Conservation (phyloP, 2,113 vertebrate genomes). For the Cranoglanis bouderius region DNA sequence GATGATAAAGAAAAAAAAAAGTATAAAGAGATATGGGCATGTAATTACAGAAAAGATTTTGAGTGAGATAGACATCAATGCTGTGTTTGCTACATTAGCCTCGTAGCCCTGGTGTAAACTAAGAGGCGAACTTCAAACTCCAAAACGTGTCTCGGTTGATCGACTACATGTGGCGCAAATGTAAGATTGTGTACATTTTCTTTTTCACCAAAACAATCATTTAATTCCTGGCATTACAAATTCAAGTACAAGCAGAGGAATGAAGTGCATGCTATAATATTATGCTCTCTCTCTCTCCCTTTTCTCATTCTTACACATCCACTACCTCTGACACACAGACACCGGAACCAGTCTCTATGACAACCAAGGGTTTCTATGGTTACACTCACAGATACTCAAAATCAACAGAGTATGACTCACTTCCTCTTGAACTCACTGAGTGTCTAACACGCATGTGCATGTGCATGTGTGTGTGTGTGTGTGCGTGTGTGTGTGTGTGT, state of each 20-base stretch:
- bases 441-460: neutral
- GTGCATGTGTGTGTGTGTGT: neutral
- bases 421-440: constrained; percentile 69
- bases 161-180: neutral
- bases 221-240: neutral
- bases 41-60: neutral
- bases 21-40: neutral
- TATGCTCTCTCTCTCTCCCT: neutral
- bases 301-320: neutral
- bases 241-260: neutral
- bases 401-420: constrained; percentile 74
- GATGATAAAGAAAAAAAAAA: neutral
- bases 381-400: constrained; percentile 65
- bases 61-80: neutral
- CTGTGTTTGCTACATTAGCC: neutral
- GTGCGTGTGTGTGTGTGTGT: neutral
- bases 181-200: neutral
- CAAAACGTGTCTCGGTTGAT: neutral
- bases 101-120: neutral
- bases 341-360: constrained; percentile 72
- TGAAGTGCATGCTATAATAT: neutral
- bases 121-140: neutral
- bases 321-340: constrained; percentile 43
- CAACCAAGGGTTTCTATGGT: constrained; percentile 69
- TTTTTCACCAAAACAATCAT: neutral